A percentile compares a stretch with the other conserved stretches of the same genome.
phyloP scores from a whole-genome alignment of 2,113 vertebrate genomes.

The Choloepus hoffmanni region DNA sequence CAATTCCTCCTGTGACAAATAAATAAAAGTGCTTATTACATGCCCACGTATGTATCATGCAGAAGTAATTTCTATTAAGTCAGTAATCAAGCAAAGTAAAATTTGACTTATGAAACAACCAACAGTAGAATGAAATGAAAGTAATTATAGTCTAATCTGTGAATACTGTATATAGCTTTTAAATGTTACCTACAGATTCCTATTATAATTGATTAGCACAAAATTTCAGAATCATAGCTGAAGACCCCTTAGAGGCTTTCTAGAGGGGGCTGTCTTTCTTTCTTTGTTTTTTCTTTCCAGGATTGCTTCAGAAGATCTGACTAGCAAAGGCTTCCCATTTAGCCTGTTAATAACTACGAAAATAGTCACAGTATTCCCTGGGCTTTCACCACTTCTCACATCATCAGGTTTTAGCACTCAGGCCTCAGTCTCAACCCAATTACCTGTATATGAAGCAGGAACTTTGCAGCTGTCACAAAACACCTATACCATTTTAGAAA shows the following conservation, averaged over 20 bases:
- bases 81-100: slow-evolving; percentile 71
- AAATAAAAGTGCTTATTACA: slow-evolving; percentile 38
- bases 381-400: background rate
- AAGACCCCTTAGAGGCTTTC: slow-evolving; percentile 46
- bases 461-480: slow-evolving; percentile 68
- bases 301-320: slow-evolving; percentile 46
- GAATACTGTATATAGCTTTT: slow-evolving; percentile 17
- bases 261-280: background rate
- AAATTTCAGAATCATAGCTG: slow-evolving; percentile 46
- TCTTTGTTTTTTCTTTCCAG: background rate
- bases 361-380: slow-evolving; percentile 67
- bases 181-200: slow-evolving; percentile 55
- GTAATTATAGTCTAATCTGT: background rate
- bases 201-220: slow-evolving; percentile 32
- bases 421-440: slow-evolving; percentile 72
- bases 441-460: slow-evolving; percentile 65
- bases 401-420: slow-evolving; percentile 71
- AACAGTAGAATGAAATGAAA: slow-evolving; percentile 43
- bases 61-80: slow-evolving; percentile 51
- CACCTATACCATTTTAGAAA: slow-evolving; percentile 63
- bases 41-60: background rate
- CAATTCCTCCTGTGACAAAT: slow-evolving; percentile 40
- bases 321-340: slow-evolving; percentile 50
- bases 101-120: slow-evolving; percentile 53
- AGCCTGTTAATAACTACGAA: slow-evolving; percentile 75